A percentile compares a stretch with the other conserved stretches of the same genome.
phyloP scores from a whole-genome alignment of 2,888 invertebrate genomes.

The Tyria jacobaeae region DNA sequence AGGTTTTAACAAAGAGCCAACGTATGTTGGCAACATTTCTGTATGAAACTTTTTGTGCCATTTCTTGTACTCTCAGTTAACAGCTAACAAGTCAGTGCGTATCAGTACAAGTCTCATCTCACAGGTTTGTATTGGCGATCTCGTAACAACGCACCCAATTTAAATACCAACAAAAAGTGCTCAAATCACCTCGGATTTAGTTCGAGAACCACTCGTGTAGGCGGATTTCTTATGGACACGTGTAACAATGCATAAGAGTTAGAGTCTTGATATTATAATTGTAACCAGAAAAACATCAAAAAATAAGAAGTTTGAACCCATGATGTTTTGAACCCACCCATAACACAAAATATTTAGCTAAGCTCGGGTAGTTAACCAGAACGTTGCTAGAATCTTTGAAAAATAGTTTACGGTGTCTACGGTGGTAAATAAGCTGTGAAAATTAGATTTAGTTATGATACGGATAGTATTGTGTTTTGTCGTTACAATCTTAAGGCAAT shows the following conservation, averaged over 20 bases:
- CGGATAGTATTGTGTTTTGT: too few relatives aligned
- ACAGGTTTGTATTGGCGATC: slow-evolving; percentile 39
- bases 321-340: too few relatives aligned
- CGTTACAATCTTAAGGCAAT: too few relatives aligned
- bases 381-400: too few relatives aligned
- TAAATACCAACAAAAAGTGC: slow-evolving; percentile 81
- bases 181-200: slow-evolving; percentile 80
- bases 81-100: slow-evolving; percentile 8
- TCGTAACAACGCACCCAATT: slow-evolving; percentile 77
- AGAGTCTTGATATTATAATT: slow-evolving; percentile 19
- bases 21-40: not conserved
- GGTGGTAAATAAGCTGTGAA: too few relatives aligned
- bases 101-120: slow-evolving; percentile 27
- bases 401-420: too few relatives aligned
- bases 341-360: too few relatives aligned
- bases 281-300: not conserved
- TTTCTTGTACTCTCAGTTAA: slow-evolving; percentile 1
- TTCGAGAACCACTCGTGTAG: slow-evolving; percentile 79
- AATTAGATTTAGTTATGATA: too few relatives aligned
- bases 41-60: not conserved
- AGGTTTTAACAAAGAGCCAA: not conserved
- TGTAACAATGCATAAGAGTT: slow-evolving; percentile 46
- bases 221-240: slow-evolving; percentile 70
- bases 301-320: not conserved
- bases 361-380: too few relatives aligned